Evolutionary conservation across 2,797 vertebrate species (phyloP).

Genomic region (Tinamus major): DNA sequence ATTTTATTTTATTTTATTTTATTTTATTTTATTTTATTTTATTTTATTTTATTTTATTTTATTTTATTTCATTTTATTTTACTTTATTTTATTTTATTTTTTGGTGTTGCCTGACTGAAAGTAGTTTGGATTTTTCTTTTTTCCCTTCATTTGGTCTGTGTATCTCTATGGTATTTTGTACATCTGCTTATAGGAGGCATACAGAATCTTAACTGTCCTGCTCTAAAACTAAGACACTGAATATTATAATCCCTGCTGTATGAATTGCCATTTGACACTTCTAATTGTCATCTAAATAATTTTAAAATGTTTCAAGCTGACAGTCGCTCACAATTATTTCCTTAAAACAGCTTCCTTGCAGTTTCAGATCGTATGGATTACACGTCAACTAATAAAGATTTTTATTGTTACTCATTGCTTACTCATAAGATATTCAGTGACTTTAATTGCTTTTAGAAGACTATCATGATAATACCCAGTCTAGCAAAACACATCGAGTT

Average conservation of each 20-base stretch:
- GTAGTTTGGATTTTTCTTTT: neutral
- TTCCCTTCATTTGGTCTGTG: neutral
- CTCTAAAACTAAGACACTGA: neutral
- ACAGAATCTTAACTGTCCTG: neutral
- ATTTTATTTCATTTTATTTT: no score
- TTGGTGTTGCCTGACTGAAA: neutral
- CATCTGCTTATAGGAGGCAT: neutral
- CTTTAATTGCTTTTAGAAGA: neutral
- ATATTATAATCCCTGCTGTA: neutral
- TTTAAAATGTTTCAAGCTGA: neutral
- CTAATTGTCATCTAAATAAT: neutral
- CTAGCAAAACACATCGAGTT: neutral
- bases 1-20: no score
- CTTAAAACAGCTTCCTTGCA: neutral
- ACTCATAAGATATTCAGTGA: neutral
- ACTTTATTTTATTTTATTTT: no score
- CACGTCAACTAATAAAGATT: neutral
- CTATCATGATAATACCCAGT: neutral
- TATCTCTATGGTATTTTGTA: neutral
- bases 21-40: no score
- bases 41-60: no score
- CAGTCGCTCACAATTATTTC: neutral
- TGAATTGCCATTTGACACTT: neutral
- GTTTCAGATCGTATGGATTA: neutral
- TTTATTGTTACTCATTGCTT: neutral